A percentile compares a stretch with the other conserved stretches of the same genome.
Evolutionary conservation across 2,888 invertebrate species (phyloP).

Genomic region (Ichneumoninae sp.): DNA sequence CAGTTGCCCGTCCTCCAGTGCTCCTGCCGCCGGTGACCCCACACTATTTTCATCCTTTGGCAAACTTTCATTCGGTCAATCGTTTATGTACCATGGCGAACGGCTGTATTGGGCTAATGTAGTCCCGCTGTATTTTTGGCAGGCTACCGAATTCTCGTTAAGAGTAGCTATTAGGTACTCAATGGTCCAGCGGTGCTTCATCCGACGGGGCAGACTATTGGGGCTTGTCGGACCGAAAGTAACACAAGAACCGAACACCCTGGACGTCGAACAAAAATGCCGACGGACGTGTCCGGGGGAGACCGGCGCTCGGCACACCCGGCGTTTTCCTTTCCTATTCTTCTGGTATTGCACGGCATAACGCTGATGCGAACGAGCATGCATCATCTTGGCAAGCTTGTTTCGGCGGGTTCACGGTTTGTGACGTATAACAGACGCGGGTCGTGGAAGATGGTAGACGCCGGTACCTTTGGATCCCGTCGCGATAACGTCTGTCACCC

Average conservation of each 20-base stretch:
- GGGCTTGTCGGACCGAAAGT: slow-evolving; percentile 37
- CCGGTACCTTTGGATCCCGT: background rate
- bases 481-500: slow-evolving; percentile 23
- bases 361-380: slow-evolving; percentile 31
- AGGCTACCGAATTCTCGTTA: slow-evolving; percentile 9
- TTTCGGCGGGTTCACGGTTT: slow-evolving; percentile 12
- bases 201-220: slow-evolving; percentile 29
- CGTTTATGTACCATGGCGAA: slow-evolving; percentile 13
- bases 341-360: background rate
- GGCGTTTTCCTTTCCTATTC: slow-evolving; percentile 3
- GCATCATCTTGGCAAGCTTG: slow-evolving; percentile 28
- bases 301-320: background rate
- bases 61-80: slow-evolving; percentile 30
- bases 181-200: background rate
- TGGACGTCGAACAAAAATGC: slow-evolving; percentile 16
- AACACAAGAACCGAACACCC: slow-evolving; percentile 35
- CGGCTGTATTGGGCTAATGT: background rate
- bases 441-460: background rate
- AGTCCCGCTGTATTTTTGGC: slow-evolving; percentile 42
- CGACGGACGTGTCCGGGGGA: slow-evolving; percentile 17
- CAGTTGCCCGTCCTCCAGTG: background rate
- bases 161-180: slow-evolving; percentile 37
- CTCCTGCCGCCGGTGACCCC: slow-evolving; percentile 10
- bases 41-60: slow-evolving; percentile 33
- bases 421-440: slow-evolving; percentile 4